These are phyloP conservation scores for Siphamia tubifer DNA, from an alignment of 2,113 vertebrate species.

Conservation along the genomic window DNA sequence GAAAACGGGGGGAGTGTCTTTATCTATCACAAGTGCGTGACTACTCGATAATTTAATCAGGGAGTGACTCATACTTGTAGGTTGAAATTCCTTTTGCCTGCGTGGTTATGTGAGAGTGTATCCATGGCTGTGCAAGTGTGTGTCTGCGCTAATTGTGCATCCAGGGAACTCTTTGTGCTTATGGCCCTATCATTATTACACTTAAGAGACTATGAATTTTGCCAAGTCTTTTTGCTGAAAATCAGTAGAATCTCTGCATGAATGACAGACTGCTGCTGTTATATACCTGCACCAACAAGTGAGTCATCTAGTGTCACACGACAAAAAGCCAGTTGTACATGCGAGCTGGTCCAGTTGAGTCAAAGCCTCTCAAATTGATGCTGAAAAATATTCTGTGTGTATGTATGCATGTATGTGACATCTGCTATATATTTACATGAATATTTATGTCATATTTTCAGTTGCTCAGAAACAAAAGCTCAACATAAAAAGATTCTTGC, in stretches of 20 bases:
- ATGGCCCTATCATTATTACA: neutral
- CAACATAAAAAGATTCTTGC: neutral
- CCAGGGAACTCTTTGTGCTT: conserved; percentile 4
- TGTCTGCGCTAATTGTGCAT: conserved; percentile 18
- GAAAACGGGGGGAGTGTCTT: conserved; percentile 34
- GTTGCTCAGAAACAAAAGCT: neutral
- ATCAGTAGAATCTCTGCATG: neutral
- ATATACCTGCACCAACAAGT: conserved; percentile 42
- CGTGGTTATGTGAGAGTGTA: neutral
- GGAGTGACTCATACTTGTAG: conserved; percentile 66
- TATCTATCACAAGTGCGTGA: conserved; percentile 49
- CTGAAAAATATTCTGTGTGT: neutral
- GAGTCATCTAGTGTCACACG: conserved; percentile 29
- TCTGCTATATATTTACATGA: neutral
- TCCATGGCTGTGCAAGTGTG: neutral
- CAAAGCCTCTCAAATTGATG: neutral
- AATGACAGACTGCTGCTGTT: neutral
- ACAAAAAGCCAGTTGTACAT: conserved; percentile 7
- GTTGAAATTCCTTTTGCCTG: conserved; percentile 38
- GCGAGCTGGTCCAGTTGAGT: neutral
- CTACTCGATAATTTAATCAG: conserved; percentile 66
- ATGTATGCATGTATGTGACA: neutral
- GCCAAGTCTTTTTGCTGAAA: conserved; percentile 1
- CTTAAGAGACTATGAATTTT: neutral
- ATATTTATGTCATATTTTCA: neutral